Conservation (phyloP, 2,113 vertebrate genomes). For the Thunnus thynnus region DNA sequence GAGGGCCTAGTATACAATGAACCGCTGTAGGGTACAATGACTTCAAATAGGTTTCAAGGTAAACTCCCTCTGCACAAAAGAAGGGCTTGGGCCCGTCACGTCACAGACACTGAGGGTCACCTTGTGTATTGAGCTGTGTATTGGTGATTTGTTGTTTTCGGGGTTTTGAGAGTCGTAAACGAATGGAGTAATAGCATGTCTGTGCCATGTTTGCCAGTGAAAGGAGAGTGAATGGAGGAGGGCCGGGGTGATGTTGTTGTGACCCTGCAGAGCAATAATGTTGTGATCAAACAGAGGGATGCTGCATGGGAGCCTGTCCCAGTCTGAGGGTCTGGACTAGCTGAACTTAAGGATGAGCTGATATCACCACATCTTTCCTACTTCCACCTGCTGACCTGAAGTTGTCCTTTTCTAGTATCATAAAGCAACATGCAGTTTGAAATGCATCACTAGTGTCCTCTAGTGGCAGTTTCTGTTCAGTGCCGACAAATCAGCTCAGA, state of each 20-base stretch:
- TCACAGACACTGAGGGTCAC: slow-evolving; percentile 66
- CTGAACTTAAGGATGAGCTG: not conserved
- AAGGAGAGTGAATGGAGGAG: slow-evolving; percentile 59
- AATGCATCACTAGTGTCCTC: slow-evolving; percentile 55
- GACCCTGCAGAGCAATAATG: slow-evolving; percentile 52
- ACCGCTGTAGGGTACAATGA: slow-evolving; percentile 81
- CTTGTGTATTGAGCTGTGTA: slow-evolving; percentile 84
- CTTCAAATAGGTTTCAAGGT: slow-evolving; percentile 87
- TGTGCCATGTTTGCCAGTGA: slow-evolving; percentile 71
- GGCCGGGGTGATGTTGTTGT: slow-evolving; percentile 45
- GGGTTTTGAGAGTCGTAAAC: slow-evolving; percentile 71
- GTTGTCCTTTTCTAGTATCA: not conserved
- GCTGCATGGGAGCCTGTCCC: not conserved
- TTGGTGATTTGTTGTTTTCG: slow-evolving; percentile 80
- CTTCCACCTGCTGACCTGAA: slow-evolving; percentile 36
- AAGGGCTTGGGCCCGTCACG: slow-evolving; percentile 57
- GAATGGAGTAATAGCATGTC: slow-evolving; percentile 75
- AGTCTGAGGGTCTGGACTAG: slow-evolving; percentile 11
- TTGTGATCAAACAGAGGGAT: slow-evolving; percentile 39
- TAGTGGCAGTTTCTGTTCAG: slow-evolving; percentile 51
- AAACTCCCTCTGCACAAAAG: slow-evolving; percentile 79
- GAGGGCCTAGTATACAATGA: slow-evolving; percentile 82
- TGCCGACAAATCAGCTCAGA: slow-evolving; percentile 4
- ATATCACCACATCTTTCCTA: not conserved
- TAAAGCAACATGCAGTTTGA: not conserved